A percentile compares a stretch with the other conserved stretches of the same genome.
phyloP scores from a whole-genome alignment of 2,797 vertebrate species.

The Potorous gilbertii region DNA sequence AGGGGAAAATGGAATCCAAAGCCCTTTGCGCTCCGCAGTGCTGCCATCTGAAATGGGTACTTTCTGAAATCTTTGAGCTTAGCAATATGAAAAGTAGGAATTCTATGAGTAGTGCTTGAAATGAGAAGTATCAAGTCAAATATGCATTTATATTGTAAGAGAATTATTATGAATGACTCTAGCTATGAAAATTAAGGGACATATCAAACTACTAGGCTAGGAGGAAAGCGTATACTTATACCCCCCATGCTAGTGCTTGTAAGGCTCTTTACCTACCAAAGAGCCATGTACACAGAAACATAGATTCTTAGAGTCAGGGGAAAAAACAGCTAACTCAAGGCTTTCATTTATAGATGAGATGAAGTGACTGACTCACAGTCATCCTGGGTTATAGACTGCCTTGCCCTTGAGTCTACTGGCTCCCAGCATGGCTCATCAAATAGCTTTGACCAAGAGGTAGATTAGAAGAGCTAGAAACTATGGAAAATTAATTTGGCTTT shows the following conservation, averaged over 20 bases:
- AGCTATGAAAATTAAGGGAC: not conserved
- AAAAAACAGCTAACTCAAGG: not conserved
- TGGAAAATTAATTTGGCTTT: not conserved
- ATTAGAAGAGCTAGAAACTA: not conserved
- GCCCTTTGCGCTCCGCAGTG: slow-evolving; percentile 51
- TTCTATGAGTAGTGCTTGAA: slow-evolving; percentile 30
- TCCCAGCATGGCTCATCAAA: not conserved
- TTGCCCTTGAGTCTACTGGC: not conserved
- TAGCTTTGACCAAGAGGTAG: not conserved
- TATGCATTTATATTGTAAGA: slow-evolving; percentile 20
- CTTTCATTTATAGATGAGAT: not conserved
- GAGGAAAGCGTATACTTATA: not conserved
- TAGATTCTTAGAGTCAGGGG: not conserved
- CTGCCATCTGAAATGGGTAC: slow-evolving; percentile 1
- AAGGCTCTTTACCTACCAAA: not conserved
- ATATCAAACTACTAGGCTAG: not conserved
- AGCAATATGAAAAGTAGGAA: not conserved
- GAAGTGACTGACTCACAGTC: not conserved
- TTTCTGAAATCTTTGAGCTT: slow-evolving; percentile 35
- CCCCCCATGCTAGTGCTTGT: not conserved
- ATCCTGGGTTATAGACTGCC: not conserved
- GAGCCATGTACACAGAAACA: not conserved
- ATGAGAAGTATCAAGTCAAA: not conserved
- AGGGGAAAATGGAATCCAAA: slow-evolving; percentile 36
- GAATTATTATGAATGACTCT: not conserved